A percentile compares a stretch with the other conserved stretches of the same genome.
Evolutionary conservation across 2,888 invertebrate genomes (phyloP).

Genomic region (Apodemia mormo): DNA sequence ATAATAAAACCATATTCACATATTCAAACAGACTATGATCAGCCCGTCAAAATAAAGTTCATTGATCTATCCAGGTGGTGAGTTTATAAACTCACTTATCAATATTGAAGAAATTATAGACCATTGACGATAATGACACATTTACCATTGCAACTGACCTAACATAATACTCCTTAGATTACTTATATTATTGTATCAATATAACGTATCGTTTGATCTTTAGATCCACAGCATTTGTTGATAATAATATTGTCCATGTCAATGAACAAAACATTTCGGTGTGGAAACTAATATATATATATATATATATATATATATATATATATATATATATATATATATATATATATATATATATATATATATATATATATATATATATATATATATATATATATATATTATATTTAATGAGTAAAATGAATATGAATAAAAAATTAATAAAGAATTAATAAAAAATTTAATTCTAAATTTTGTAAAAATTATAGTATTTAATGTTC

Average conservation of each 20-base stretch:
- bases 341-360: no score
- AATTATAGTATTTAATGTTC: no score
- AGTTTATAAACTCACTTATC: conserved; percentile 69
- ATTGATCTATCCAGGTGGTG: conserved; percentile 70
- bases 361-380: no score
- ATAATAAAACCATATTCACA: neutral
- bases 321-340: no score
- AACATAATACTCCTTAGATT: conserved; percentile 68
- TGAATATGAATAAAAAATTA: no score
- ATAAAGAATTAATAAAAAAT: no score
- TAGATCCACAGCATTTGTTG: neutral
- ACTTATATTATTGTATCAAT: conserved; percentile 55
- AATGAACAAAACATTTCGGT: no score
- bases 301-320: no score
- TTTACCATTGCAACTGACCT: conserved; percentile 66
- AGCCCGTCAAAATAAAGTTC: conserved; percentile 45
- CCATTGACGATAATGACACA: conserved; percentile 54
- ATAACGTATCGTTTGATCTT: conserved; percentile 45
- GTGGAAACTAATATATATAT: no score
- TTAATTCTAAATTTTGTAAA: no score
- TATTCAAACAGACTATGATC: conserved; percentile 29
- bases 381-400: no score
- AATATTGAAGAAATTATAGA: conserved; percentile 71
- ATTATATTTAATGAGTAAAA: no score
- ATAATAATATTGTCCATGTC: neutral